These are phyloP conservation scores for Lineus longissimus DNA, from an alignment of 1,140 invertebrate species.

Conservation along the genomic window DNA sequence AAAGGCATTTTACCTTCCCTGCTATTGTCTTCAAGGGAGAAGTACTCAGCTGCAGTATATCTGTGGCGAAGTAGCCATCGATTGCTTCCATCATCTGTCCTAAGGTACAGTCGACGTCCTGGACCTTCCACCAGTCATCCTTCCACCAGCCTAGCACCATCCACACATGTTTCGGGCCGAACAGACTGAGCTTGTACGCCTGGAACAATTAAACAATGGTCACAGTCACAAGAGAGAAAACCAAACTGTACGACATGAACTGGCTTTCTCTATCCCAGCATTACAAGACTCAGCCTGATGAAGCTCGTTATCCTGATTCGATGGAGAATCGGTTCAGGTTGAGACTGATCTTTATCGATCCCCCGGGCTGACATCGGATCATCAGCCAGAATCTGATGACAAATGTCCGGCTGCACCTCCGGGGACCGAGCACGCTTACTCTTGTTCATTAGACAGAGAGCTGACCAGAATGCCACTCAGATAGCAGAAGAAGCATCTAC, in stretches of 20 bases:
- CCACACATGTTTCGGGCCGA: conserved; percentile 93
- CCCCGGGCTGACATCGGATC: no score
- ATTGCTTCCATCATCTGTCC: conserved; percentile 75
- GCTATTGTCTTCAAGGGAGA: not conserved
- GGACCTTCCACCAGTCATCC: conserved; percentile 69
- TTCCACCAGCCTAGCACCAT: conserved; percentile 82
- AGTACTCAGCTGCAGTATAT: conserved; percentile 69
- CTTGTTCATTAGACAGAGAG: no score
- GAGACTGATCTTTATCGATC: no score
- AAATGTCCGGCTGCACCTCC: not conserved
- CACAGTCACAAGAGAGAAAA: not conserved
- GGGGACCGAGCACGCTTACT: no score
- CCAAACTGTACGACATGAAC: not conserved
- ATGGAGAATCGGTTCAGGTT: no score
- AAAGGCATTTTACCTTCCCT: not conserved
- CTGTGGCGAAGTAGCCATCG: conserved; percentile 86
- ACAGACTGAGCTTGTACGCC: conserved; percentile 67
- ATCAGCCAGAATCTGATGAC: not conserved
- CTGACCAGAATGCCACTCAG: no score
- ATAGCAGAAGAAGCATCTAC: no score
- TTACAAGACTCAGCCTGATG: no score
- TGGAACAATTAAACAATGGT: conserved; percentile 15
- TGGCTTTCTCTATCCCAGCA: no score
- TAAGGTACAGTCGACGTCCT: conserved; percentile 66
- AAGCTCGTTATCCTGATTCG: no score